A percentile compares a stretch with the other conserved stretches of the same genome.
Evolutionary conservation across 2,888 invertebrate genomes (phyloP).

Genomic region (Drosophila stalkeri): DNA sequence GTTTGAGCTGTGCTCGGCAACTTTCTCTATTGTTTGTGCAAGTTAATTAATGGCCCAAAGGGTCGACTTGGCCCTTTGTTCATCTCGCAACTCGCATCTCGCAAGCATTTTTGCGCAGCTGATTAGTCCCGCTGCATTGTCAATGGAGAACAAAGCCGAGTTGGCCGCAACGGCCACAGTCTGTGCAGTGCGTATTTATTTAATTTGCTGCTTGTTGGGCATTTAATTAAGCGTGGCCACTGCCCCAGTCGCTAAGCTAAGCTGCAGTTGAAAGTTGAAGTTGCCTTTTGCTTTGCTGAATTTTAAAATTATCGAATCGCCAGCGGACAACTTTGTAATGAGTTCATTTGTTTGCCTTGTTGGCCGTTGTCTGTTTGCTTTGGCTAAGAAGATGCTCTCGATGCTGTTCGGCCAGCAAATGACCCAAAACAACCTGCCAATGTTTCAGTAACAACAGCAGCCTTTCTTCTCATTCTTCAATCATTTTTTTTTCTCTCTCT

Average conservation of each 20-base stretch:
- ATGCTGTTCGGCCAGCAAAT: slow-evolving; percentile 40
- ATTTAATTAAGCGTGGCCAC: slow-evolving; percentile 72
- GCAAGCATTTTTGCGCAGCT: slow-evolving; percentile 64
- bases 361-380: slow-evolving; percentile 13
- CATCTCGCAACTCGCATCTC: slow-evolving; percentile 37
- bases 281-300: slow-evolving; percentile 57
- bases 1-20: slow-evolving; percentile 37
- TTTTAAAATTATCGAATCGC: slow-evolving; percentile 70
- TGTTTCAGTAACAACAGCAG: slow-evolving; percentile 21
- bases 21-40: slow-evolving; percentile 58
- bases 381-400: slow-evolving; percentile 42
- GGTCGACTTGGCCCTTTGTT: slow-evolving; percentile 47
- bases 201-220: slow-evolving; percentile 65
- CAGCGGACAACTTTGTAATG: slow-evolving; percentile 68
- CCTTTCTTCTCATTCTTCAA: background rate
- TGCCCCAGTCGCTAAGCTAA: slow-evolving; percentile 41
- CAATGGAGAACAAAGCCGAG: slow-evolving; percentile 59
- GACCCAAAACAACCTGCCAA: slow-evolving; percentile 39
- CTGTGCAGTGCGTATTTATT: slow-evolving; percentile 58
- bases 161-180: slow-evolving; percentile 3
- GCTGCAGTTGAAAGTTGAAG: slow-evolving; percentile 66
- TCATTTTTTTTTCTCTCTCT: background rate
- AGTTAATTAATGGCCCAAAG: slow-evolving; percentile 74
- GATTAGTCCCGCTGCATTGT: slow-evolving; percentile 74
- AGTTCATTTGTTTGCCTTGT: slow-evolving; percentile 53